A percentile compares a stretch with the other conserved stretches of the same genome.
These are phyloP conservation scores for Brachyrhaphis roseni DNA, from an alignment of 2,797 vertebrate species.

Conservation along the genomic window DNA sequence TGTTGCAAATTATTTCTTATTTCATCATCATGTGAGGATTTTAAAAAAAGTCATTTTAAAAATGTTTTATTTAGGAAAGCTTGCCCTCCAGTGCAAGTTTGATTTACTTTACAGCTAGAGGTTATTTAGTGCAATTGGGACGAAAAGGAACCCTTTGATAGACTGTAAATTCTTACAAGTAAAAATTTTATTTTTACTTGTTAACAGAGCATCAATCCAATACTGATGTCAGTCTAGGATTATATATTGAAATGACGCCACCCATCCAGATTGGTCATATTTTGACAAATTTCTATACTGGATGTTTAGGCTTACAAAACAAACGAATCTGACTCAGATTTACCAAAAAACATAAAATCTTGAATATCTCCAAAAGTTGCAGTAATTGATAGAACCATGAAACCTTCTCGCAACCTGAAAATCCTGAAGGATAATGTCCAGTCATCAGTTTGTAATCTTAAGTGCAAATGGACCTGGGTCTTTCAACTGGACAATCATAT, in stretches of 20 bases:
- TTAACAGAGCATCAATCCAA: no score
- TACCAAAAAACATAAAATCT: neutral
- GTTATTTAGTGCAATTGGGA: neutral
- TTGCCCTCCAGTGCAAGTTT: neutral
- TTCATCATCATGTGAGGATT: neutral
- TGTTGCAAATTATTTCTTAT: neutral
- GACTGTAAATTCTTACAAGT: neutral
- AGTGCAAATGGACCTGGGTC: neutral
- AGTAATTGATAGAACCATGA: neutral
- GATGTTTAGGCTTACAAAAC: neutral
- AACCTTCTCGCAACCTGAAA: neutral
- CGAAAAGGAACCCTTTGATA: neutral
- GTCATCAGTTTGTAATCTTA: neutral
- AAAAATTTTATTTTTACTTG: neutral
- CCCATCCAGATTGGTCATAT: neutral
- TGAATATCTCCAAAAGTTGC: neutral
- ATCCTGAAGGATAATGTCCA: neutral
- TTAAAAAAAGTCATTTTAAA: neutral
- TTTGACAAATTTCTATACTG: neutral
- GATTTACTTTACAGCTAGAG: neutral
- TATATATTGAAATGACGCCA: neutral
- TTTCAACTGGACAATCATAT: neutral
- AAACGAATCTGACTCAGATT: neutral
- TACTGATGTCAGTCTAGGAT: neutral
- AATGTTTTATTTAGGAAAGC: neutral